Evolutionary conservation across 2,888 invertebrate genomes (phyloP).

Genomic region (Brenthis daphne): DNA sequence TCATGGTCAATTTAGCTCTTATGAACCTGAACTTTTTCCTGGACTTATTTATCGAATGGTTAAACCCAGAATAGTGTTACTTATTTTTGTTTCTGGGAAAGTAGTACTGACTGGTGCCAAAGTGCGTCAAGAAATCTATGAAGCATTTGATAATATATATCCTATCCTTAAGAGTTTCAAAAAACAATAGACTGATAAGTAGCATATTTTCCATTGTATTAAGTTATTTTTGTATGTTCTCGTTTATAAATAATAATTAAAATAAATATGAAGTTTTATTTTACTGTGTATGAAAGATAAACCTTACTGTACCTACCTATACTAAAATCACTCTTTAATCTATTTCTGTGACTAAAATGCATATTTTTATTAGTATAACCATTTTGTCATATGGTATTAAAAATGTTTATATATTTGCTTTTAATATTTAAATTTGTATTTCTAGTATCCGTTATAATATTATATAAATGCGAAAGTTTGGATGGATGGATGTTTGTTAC

Average conservation of each 20-base stretch:
- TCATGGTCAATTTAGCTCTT: constrained; percentile 90
- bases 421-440: too few relatives aligned
- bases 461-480: too few relatives aligned
- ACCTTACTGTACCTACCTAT: too few relatives aligned
- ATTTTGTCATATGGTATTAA: too few relatives aligned
- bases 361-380: too few relatives aligned
- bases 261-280: neutral
- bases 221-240: constrained; percentile 33
- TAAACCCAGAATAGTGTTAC: constrained; percentile 96
- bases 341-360: too few relatives aligned
- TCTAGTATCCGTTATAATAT: too few relatives aligned
- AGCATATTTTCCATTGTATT: neutral
- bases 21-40: constrained; percentile 99
- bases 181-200: constrained; percentile 83
- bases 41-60: constrained; percentile 99
- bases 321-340: too few relatives aligned
- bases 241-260: constrained; percentile 22
- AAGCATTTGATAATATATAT: constrained; percentile 98
- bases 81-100: constrained; percentile 99
- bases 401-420: too few relatives aligned
- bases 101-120: constrained; percentile 99
- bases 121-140: constrained; percentile 95
- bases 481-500: too few relatives aligned
- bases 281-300: neutral
- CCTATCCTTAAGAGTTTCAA: constrained; percentile 98